These are phyloP conservation scores for Ellobius talpinus DNA, from an alignment of 2,113 vertebrate species.

Conservation along the genomic window DNA sequence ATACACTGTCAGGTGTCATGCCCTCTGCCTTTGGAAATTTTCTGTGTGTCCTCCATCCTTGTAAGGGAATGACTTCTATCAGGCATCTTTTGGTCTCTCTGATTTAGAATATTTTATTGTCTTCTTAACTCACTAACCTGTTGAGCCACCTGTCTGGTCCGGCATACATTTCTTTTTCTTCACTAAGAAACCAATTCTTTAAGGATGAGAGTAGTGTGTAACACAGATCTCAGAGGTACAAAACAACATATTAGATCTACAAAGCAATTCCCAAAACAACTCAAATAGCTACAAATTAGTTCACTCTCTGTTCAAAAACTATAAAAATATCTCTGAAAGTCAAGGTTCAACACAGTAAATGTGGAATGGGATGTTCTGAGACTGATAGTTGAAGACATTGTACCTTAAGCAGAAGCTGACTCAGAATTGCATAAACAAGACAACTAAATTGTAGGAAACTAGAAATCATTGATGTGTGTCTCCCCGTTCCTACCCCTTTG, in stretches of 20 bases:
- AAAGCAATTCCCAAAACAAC: not conserved
- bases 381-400: not conserved
- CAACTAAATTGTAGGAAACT: not conserved
- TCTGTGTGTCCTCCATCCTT: not conserved
- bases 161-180: not conserved
- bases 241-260: not conserved
- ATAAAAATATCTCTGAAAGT: not conserved
- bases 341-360: not conserved
- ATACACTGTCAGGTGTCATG: not conserved
- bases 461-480: not conserved
- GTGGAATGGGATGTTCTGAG: not conserved
- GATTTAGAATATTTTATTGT: not conserved
- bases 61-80: not conserved
- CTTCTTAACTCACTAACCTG: not conserved
- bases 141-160: not conserved
- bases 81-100: not conserved
- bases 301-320: not conserved
- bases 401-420: not conserved
- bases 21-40: not conserved
- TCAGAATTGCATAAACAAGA: not conserved
- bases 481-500: not conserved
- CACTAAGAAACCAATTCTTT: not conserved
- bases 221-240: not conserved
- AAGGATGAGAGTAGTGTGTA: conserved; percentile 12
- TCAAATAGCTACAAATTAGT: not conserved